Evolutionary conservation across 2,113 vertebrate genomes (phyloP).

Genomic region (Myocastor coypus): DNA sequence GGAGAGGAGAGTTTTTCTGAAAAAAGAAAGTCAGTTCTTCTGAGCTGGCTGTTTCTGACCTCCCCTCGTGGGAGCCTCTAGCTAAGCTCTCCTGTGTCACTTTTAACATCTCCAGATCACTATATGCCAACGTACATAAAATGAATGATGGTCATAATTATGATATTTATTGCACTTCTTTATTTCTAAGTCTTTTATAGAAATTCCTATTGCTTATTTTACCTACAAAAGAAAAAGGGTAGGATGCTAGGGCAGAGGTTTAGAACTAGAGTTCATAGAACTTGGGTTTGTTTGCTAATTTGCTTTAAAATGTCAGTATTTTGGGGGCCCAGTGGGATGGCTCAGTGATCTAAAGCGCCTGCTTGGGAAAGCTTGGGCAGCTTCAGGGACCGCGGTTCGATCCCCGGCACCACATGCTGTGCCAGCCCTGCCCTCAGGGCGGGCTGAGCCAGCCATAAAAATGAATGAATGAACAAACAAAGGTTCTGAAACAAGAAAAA

Average conservation of each 20-base stretch:
- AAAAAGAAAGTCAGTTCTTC: neutral
- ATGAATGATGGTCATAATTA: neutral
- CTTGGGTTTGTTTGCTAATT: conserved; percentile 5
- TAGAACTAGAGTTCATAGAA: neutral
- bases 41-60: neutral
- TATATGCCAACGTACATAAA: neutral
- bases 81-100: neutral
- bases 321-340: too few relatives aligned
- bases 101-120: neutral
- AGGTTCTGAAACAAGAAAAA: too few relatives aligned
- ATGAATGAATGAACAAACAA: too few relatives aligned
- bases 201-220: neutral
- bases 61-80: neutral
- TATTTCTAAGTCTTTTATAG: neutral
- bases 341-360: too few relatives aligned
- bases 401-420: too few relatives aligned
- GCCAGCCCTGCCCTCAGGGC: too few relatives aligned
- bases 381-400: too few relatives aligned
- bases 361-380: too few relatives aligned
- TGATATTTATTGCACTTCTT: neutral
- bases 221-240: neutral
- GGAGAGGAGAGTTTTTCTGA: neutral
- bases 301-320: conserved; percentile 32
- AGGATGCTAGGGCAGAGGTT: neutral
- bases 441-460: too few relatives aligned